Conservation (phyloP, 2,797 vertebrate species). For the Siniperca obscura region DNA sequence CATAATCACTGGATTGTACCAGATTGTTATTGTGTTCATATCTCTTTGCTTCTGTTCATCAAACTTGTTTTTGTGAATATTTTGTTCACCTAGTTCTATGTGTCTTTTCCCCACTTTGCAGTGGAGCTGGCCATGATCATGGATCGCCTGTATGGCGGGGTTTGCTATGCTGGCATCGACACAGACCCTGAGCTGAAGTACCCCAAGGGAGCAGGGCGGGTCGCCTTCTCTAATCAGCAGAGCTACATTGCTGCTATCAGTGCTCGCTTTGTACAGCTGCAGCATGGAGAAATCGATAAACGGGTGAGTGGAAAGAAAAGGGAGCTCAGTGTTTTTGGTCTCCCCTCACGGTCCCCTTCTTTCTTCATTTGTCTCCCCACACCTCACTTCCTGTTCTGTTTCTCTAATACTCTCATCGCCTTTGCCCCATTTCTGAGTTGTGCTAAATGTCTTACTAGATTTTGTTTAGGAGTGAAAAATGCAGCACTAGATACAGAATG, state of each 20-base stretch:
- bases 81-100: not conserved
- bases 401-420: not conserved
- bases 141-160: conserved; percentile 98
- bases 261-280: conserved; percentile 99
- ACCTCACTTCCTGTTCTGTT: conserved; percentile 47
- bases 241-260: conserved; percentile 99
- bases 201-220: conserved; percentile 98
- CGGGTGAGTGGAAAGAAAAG: conserved; percentile 89
- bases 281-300: conserved; percentile 99
- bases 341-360: conserved; percentile 14
- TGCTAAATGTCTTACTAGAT: not conserved
- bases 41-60: not conserved
- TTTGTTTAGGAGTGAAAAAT: not conserved
- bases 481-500: not conserved
- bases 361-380: conserved; percentile 37
- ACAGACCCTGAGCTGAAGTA: conserved; percentile 99
- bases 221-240: conserved; percentile 99
- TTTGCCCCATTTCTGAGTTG: conserved; percentile 9
- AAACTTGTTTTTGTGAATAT: conserved; percentile 12
- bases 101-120: conserved; percentile 66
- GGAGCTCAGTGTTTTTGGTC: conserved; percentile 43
- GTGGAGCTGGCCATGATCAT: conserved; percentile 99
- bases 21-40: not conserved
- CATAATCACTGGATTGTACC: too few relatives aligned
- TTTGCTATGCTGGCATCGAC: conserved; percentile 99